Conservation (phyloP, 2,888 invertebrate species). For the Mesoligia furuncula region DNA sequence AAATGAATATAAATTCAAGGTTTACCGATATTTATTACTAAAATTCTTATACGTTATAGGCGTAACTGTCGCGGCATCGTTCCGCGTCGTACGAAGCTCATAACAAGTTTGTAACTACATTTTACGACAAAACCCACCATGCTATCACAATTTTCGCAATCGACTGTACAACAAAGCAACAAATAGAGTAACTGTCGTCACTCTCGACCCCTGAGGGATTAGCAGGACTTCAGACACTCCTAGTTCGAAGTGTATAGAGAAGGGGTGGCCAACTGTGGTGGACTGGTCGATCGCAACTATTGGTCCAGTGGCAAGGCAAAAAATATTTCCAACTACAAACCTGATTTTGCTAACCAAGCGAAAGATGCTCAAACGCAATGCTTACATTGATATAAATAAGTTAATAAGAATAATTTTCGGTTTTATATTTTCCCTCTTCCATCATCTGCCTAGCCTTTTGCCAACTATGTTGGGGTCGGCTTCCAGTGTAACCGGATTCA, state of each 20-base stretch:
- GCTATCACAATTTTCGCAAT: constrained; percentile 63
- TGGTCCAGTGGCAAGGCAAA: no score
- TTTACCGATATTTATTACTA: constrained; percentile 32
- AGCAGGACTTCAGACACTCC: constrained; percentile 26
- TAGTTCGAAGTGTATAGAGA: constrained; percentile 3
- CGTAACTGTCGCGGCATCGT: constrained; percentile 26
- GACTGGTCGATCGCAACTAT: no score
- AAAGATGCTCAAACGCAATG: no score
- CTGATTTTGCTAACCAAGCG: no score
- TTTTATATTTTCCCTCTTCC: no score
- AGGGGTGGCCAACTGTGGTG: no score
- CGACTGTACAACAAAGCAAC: constrained; percentile 57
- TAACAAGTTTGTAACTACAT: constrained; percentile 67
- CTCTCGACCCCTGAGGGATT: constrained; percentile 42
- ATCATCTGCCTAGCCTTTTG: no score
- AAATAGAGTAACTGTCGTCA: constrained; percentile 53
- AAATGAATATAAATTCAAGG: constrained; percentile 3
- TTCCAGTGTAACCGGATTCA: no score
- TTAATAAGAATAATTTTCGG: no score
- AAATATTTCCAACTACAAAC: no score
- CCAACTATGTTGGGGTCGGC: no score
- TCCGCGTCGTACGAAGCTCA: constrained; percentile 30
- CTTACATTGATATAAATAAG: no score
- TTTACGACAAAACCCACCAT: constrained; percentile 58
- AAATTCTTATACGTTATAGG: constrained; percentile 33